Conservation (phyloP, 2,113 vertebrate species). For the Corapipo altera region DNA sequence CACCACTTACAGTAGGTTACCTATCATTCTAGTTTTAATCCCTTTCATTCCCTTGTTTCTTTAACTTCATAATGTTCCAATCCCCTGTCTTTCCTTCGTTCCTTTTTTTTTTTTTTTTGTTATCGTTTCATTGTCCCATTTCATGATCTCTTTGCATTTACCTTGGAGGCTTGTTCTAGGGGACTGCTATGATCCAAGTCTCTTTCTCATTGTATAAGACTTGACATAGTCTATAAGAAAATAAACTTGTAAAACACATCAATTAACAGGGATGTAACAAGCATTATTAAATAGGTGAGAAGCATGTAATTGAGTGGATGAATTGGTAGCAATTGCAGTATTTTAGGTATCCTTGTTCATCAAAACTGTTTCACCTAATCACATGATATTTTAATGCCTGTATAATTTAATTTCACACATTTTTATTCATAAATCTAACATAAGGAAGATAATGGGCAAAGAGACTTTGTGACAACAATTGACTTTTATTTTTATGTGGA, state of each 20-base stretch:
- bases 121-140: constrained; percentile 53
- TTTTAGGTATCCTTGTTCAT: constrained; percentile 41
- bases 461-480: constrained; percentile 20
- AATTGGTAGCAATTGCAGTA: background rate
- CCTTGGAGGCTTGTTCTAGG: constrained; percentile 32
- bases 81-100: constrained; percentile 14
- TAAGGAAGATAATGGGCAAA: constrained; percentile 25
- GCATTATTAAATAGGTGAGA: constrained; percentile 63
- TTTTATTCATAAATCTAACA: constrained; percentile 50
- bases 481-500: constrained; percentile 41
- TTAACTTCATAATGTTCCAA: constrained; percentile 64
- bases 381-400: constrained; percentile 40
- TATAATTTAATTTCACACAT: constrained; percentile 53
- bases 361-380: constrained; percentile 38
- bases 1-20: constrained; percentile 71
- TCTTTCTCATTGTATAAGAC: constrained; percentile 40
- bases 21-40: constrained; percentile 67
- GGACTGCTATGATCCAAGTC: constrained; percentile 41
- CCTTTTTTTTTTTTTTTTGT: background rate
- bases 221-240: constrained; percentile 40
- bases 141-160: constrained; percentile 61
- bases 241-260: constrained; percentile 49
- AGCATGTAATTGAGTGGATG: constrained; percentile 45
- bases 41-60: constrained; percentile 71
- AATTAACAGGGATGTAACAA: constrained; percentile 54